Conservation (phyloP, 2,797 vertebrate genomes). For the Orientallactaga sibirica region DNA sequence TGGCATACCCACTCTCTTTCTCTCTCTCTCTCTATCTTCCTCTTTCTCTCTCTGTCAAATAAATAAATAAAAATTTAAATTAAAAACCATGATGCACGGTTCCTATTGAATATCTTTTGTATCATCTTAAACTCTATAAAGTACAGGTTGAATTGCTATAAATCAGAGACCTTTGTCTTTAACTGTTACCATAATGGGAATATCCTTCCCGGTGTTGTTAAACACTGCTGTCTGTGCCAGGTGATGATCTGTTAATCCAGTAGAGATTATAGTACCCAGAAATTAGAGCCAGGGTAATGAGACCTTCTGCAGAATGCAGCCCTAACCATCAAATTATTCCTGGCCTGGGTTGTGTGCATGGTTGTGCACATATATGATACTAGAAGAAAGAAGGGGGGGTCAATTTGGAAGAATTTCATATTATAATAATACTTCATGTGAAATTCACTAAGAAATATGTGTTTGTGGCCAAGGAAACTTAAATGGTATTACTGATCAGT, state of each 20-base stretch:
- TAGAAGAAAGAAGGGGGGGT: background rate
- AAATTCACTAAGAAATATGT: conserved; percentile 13
- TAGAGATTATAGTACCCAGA: background rate
- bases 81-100: background rate
- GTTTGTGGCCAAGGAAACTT: background rate
- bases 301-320: background rate
- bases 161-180: background rate
- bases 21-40: too few species aligned
- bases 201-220: background rate
- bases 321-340: background rate
- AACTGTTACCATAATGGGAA: background rate
- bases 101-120: background rate
- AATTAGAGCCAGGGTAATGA: background rate
- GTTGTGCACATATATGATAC: background rate
- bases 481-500: background rate
- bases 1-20: too few species aligned
- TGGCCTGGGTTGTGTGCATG: background rate
- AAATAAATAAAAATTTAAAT: background rate
- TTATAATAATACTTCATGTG: background rate
- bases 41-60: too few species aligned
- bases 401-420: background rate
- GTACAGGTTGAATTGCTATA: background rate
- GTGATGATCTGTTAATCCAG: background rate
- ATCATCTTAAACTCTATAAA: background rate
- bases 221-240: background rate